Conservation (phyloP, 2,888 invertebrate species). For the Heliconius hortense region DNA sequence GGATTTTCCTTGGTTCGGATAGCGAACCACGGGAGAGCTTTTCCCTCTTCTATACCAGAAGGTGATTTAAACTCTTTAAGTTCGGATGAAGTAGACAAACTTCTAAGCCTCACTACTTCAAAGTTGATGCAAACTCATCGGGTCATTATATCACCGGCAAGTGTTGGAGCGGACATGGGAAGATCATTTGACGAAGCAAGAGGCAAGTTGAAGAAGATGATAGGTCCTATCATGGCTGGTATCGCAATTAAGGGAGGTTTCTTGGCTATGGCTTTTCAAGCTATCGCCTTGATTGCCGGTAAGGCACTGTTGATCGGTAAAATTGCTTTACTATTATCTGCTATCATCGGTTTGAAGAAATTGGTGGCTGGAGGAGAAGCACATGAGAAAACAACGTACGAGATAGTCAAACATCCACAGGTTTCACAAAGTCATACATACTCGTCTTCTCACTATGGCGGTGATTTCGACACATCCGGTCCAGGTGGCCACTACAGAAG, state of each 20-base stretch:
- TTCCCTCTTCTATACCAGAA: constrained; percentile 78
- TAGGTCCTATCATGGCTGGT: constrained; percentile 85
- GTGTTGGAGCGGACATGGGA: constrained; percentile 70
- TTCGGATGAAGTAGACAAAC: constrained; percentile 82
- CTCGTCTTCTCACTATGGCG: constrained; percentile 85
- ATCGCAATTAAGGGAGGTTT: constrained; percentile 87
- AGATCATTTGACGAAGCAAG: constrained; percentile 80
- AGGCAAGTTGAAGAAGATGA: constrained; percentile 84
- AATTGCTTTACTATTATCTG: constrained; percentile 89
- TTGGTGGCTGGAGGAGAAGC: constrained; percentile 85
- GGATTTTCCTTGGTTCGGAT: constrained; percentile 83
- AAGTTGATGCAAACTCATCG: constrained; percentile 84
- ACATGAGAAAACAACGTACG: constrained; percentile 90
- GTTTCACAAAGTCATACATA: constrained; percentile 89
- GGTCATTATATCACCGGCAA: constrained; percentile 76
- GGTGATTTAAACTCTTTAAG: constrained; percentile 83
- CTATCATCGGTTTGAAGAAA: constrained; percentile 91
- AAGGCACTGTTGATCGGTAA: constrained; percentile 92
- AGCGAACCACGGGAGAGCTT: constrained; percentile 69
- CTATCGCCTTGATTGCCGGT: constrained; percentile 88
- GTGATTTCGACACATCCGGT: constrained; percentile 82
- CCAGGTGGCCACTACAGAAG: constrained; percentile 83
- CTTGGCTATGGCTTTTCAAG: constrained; percentile 88
- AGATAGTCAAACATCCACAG: constrained; percentile 93
- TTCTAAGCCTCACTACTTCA: constrained; percentile 79